phyloP scores from a whole-genome alignment of 2,113 vertebrate genomes.

The Actenoides hombroni region DNA sequence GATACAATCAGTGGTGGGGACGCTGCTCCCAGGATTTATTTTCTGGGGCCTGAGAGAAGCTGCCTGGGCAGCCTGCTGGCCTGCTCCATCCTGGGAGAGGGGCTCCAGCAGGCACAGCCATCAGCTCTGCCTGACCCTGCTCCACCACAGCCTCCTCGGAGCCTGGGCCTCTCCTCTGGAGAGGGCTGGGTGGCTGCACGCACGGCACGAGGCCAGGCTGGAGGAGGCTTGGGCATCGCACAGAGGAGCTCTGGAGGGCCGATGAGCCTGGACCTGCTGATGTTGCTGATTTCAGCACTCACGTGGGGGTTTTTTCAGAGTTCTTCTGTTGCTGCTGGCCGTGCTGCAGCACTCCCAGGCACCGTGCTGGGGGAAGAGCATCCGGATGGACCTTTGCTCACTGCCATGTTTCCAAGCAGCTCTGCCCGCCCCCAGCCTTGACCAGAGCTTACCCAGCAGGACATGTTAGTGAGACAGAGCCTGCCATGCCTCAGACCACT shows the following conservation, averaged over 20 bases:
- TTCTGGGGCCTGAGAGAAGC: background rate
- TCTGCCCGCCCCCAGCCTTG: background rate
- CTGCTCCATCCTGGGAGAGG: background rate
- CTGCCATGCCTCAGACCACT: background rate
- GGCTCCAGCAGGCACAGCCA: background rate
- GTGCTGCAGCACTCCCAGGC: background rate
- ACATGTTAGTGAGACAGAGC: background rate
- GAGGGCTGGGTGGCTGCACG: background rate
- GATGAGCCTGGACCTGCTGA: background rate
- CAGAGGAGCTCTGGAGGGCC: background rate
- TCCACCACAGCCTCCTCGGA: background rate
- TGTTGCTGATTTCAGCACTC: background rate
- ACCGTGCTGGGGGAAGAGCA: background rate
- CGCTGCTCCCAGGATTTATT: background rate
- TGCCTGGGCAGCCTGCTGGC: background rate
- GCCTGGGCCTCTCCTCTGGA: background rate
- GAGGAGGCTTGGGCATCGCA: accelerated
- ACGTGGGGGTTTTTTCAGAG: background rate
- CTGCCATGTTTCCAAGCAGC: background rate
- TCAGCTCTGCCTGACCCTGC: background rate
- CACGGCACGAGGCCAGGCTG: accelerated
- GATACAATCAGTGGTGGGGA: background rate
- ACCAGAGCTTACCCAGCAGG: background rate
- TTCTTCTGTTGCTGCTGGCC: background rate
- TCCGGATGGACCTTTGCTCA: background rate